phyloP scores from a whole-genome alignment of 1,140 invertebrate genomes.

The Monomorium pharaonis region DNA sequence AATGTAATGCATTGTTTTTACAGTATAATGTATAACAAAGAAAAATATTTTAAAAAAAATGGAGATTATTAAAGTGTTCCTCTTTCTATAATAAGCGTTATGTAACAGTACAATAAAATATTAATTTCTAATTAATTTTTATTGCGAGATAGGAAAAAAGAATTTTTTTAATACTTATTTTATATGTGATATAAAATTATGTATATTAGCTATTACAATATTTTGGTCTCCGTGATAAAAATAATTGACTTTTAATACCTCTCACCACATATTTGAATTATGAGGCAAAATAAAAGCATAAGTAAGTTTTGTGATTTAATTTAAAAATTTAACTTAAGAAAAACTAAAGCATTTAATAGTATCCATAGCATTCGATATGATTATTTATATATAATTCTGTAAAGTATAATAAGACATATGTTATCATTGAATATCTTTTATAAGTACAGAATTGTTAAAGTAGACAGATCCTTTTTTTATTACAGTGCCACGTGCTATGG shows the following conservation, averaged over 20 bases:
- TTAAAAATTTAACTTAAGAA: neutral
- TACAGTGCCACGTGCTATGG: neutral
- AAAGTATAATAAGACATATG: neutral
- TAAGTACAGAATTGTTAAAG: neutral
- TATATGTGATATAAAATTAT: neutral
- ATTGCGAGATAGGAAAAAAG: neutral
- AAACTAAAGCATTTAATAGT: too few species aligned
- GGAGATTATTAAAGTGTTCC: neutral
- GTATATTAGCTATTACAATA: neutral
- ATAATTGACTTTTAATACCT: neutral
- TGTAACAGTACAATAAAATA: neutral
- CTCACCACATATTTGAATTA: neutral
- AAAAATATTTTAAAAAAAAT: neutral
- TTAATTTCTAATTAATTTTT: neutral
- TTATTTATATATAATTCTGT: neutral
- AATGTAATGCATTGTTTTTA: neutral
- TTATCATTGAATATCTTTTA: neutral
- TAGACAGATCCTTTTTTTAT: neutral
- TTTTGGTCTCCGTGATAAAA: neutral
- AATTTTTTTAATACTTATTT: neutral
- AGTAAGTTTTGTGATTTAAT: neutral
- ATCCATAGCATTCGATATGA: neutral
- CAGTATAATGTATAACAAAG: neutral
- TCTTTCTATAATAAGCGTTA: neutral
- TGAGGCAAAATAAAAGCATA: neutral